These are phyloP conservation scores for Oedothorax gibbosus DNA, from an alignment of 1,140 invertebrate genomes.

Conservation along the genomic window DNA sequence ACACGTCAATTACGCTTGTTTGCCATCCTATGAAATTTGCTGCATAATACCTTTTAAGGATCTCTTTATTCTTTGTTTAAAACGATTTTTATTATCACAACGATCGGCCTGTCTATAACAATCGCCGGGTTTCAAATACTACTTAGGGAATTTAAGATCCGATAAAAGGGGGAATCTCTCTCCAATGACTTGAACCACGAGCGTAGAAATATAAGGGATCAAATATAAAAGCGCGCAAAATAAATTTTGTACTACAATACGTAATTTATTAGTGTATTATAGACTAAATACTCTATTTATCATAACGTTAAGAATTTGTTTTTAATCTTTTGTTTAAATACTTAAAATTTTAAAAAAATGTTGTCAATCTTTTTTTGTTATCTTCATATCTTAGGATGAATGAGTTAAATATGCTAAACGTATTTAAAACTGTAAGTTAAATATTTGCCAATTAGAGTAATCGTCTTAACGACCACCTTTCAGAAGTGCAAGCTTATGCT, in stretches of 20 bases:
- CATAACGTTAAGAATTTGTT: too few relatives aligned
- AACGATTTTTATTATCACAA: constrained; percentile 57
- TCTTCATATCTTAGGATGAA: too few relatives aligned
- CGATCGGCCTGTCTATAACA: constrained; percentile 51
- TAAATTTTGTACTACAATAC: constrained; percentile 11
- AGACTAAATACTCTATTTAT: too few relatives aligned
- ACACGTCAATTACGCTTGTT: constrained; percentile 45
- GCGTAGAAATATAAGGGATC: constrained; percentile 4
- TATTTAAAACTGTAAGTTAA: too few relatives aligned
- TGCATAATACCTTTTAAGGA: constrained; percentile 50
- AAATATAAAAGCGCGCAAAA: constrained; percentile 2
- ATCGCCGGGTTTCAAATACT: constrained; percentile 48
- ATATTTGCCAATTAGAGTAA: too few relatives aligned
- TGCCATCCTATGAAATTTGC: constrained; percentile 57
- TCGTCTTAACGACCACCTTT: too few relatives aligned
- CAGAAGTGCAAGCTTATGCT: too few relatives aligned
- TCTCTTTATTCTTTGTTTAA: constrained; percentile 57
- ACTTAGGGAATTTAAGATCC: constrained; percentile 40
- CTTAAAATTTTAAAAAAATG: too few relatives aligned
- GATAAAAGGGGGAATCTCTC: constrained; percentile 40
- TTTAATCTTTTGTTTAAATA: too few relatives aligned
- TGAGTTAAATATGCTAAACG: too few relatives aligned
- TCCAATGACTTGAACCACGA: constrained; percentile 39
- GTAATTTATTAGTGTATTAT: too few relatives aligned
- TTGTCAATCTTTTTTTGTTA: too few relatives aligned